A percentile compares a stretch with the other conserved stretches of the same genome.
phyloP scores from a whole-genome alignment of 1,140 invertebrate genomes.

The Drosophila subpulchrella region DNA sequence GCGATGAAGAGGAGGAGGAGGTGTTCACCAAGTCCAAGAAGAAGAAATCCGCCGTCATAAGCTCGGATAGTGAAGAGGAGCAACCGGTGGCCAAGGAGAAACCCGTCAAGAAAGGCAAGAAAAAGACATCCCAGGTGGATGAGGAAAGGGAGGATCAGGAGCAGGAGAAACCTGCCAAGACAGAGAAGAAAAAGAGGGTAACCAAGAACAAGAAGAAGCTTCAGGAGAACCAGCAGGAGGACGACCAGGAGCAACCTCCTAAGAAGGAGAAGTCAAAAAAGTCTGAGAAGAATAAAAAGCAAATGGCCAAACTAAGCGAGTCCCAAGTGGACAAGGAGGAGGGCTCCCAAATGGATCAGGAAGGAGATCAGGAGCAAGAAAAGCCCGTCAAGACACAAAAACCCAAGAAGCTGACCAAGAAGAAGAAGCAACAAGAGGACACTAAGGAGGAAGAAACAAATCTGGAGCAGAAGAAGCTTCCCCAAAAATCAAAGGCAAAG shows the following conservation, averaged over 20 bases:
- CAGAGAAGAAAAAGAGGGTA: not conserved
- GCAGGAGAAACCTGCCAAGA: not conserved
- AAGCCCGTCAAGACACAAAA: not conserved
- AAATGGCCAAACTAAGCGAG: not conserved
- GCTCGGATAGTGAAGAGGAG: slow-evolving; percentile 58
- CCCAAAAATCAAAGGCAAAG: slow-evolving; percentile 33
- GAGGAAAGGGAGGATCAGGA: slow-evolving; percentile 3
- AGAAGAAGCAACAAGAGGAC: not conserved
- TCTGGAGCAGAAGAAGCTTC: not conserved
- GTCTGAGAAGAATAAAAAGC: slow-evolving; percentile 13
- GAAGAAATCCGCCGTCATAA: slow-evolving; percentile 47
- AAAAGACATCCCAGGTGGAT: slow-evolving; percentile 18
- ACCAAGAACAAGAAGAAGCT: not conserved
- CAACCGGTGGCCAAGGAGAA: slow-evolving; percentile 1
- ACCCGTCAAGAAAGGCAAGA: not conserved
- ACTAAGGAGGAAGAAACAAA: not conserved
- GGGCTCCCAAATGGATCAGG: not conserved
- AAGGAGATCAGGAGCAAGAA: too few species aligned
- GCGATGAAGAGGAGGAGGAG: slow-evolving; percentile 4
- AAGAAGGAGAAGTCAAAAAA: slow-evolving; percentile 9
- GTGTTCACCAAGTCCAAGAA: slow-evolving; percentile 20
- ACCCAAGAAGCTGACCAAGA: not conserved
- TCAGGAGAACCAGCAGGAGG: not conserved
- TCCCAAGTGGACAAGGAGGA: not conserved
- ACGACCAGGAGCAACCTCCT: not conserved